Percentiles rank a stretch among this genome's conserved stretches.
phyloP scores from a whole-genome alignment of 1,140 invertebrate species.

The Magallana angulata region DNA sequence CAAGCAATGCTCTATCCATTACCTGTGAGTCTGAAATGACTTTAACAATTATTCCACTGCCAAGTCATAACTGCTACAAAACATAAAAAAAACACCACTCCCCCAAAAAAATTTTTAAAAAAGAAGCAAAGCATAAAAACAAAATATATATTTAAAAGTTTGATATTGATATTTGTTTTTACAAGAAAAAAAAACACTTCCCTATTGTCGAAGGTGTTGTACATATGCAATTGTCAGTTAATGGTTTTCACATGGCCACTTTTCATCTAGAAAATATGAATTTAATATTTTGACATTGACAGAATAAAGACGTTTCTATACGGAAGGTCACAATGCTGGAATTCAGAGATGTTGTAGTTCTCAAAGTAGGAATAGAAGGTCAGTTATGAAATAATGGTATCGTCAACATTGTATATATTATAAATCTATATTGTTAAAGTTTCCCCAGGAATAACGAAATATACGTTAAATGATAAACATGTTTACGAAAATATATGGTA shows the following conservation, averaged over 20 bases:
- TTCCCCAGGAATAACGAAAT: neutral
- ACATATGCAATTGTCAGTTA: no score
- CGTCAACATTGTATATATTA: no score
- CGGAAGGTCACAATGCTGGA: conserved; percentile 66
- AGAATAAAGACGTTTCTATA: conserved; percentile 63
- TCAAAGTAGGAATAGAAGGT: conserved; percentile 71
- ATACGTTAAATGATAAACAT: neutral
- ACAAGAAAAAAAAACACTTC: no score
- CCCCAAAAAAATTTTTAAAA: no score
- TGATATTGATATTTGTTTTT: no score
- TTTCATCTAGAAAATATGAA: no score
- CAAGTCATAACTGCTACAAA: no score
- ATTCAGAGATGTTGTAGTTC: conserved; percentile 69
- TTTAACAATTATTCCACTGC: neutral
- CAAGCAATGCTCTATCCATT: conserved; percentile 72
- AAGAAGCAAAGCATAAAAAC: no score
- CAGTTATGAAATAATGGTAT: neutral
- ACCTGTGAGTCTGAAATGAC: conserved; percentile 41
- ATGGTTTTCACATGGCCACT: no score
- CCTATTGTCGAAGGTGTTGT: no score
- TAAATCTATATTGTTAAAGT: neutral
- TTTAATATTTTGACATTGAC: neutral
- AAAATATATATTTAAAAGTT: no score
- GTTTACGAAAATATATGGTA: neutral
- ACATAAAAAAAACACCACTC: no score